Conservation (phyloP, 2,113 vertebrate genomes). For the Phyllostomus hastatus region DNA sequence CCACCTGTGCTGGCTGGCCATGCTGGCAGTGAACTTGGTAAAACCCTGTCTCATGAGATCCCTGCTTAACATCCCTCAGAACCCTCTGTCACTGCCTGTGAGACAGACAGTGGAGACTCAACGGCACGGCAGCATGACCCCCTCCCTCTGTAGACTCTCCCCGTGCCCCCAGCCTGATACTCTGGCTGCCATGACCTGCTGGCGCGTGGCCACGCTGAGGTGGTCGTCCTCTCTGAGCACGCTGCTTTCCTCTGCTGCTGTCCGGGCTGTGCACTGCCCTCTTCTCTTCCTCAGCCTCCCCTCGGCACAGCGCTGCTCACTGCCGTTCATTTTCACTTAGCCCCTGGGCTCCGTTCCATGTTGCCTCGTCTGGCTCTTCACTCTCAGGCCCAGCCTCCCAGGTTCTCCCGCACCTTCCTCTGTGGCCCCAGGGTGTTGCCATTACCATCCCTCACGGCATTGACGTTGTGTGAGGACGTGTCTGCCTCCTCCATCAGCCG, state of each 20-base stretch:
- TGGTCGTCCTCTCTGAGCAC: not conserved
- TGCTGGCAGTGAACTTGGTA: not conserved
- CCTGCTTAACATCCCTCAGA: not conserved
- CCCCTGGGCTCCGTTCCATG: not conserved
- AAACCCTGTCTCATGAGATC: not conserved
- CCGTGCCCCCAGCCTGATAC: fast-evolving
- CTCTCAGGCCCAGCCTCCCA: not conserved
- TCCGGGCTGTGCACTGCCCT: not conserved
- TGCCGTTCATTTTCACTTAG: not conserved
- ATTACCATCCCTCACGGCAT: not conserved
- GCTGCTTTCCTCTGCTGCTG: not conserved
- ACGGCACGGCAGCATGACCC: not conserved
- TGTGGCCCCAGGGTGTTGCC: too few relatives aligned
- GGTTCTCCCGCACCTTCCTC: not conserved
- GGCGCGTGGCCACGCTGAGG: fast-evolving
- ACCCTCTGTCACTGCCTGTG: not conserved
- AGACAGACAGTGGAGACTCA: not conserved
- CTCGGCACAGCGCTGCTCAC: not conserved
- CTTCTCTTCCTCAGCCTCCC: not conserved
- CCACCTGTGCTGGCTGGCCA: not conserved
- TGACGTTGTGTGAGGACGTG: not conserved
- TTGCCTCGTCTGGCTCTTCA: not conserved
- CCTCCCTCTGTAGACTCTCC: fast-evolving
- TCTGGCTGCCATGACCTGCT: fast-evolving
- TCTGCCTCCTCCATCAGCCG: not conserved